phyloP scores from a whole-genome alignment of 2,113 vertebrate genomes.

The Archocentrus centrarchus region DNA sequence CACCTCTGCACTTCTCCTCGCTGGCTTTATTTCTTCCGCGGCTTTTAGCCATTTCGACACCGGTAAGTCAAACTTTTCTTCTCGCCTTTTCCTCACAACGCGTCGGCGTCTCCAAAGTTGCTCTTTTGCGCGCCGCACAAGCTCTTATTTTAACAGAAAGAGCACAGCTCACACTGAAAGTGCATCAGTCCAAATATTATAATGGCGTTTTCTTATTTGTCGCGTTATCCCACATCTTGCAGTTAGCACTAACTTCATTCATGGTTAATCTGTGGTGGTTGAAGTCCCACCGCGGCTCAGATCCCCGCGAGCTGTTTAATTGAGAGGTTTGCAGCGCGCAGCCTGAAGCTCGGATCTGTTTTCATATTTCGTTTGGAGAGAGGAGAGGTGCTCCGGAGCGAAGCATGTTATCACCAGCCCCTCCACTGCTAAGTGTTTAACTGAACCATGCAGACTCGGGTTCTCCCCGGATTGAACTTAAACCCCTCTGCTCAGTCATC shows the following conservation, averaged over 20 bases:
- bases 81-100: not conserved
- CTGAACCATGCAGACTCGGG: not conserved
- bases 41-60: conserved; percentile 79
- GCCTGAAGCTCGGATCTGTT: not conserved
- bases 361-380: not conserved
- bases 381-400: not conserved
- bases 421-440: not conserved
- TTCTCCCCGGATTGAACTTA: conserved; percentile 16
- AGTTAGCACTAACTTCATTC: conserved; percentile 36
- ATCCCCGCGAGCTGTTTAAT: not conserved
- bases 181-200: not conserved
- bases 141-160: fast-evolving
- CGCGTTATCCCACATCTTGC: not conserved
- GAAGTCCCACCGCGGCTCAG: not conserved
- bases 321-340: conserved; percentile 11
- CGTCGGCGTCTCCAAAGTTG: conserved; percentile 39
- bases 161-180: not conserved
- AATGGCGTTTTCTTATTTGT: not conserved
- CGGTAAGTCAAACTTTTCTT: conserved; percentile 75
- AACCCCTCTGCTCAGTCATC: conserved; percentile 25
- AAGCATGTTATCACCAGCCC: not conserved
- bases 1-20: conserved; percentile 75
- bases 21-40: conserved; percentile 69
- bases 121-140: conserved; percentile 8
- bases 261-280: not conserved